These are phyloP conservation scores for Drosophila kambysellisi DNA, from an alignment of 2,888 invertebrate genomes.

Conservation along the genomic window DNA sequence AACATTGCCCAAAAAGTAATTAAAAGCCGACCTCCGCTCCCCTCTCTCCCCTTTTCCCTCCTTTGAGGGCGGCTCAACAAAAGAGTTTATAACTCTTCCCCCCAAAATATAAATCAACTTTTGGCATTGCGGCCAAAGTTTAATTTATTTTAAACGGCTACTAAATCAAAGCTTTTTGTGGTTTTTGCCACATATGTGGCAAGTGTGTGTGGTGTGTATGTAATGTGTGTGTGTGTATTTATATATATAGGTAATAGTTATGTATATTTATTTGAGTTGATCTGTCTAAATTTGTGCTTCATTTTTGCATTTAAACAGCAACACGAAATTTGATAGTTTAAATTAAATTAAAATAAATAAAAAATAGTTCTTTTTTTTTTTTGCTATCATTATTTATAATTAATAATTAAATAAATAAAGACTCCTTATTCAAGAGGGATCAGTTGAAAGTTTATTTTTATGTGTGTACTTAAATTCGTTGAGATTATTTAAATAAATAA, in stretches of 20 bases:
- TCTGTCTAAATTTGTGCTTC: neutral
- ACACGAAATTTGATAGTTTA: neutral
- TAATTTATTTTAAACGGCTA: conserved; percentile 14
- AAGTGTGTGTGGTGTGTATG: neutral
- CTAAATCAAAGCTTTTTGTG: neutral
- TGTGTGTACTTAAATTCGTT: no score
- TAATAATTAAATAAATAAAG: no score
- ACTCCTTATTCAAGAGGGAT: no score
- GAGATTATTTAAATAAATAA: no score
- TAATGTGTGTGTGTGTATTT: neutral
- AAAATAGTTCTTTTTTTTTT: no score
- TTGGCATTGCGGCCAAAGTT: conserved; percentile 12
- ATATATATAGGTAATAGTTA: neutral
- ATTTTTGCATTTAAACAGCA: neutral
- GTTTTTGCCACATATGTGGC: neutral
- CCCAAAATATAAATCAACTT: neutral
- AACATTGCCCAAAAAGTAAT: conserved; percentile 58
- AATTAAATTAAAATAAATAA: no score
- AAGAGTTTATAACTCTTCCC: neutral
- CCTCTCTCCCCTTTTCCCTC: neutral
- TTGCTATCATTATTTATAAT: neutral
- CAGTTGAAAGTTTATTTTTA: no score
- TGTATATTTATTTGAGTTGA: neutral
- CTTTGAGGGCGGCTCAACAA: conserved; percentile 20
- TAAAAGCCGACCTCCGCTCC: conserved; percentile 38